Evolutionary conservation across 92 coral and sea anemone species (phyloP).

Genomic region (Epizoanthus stellaris): DNA sequence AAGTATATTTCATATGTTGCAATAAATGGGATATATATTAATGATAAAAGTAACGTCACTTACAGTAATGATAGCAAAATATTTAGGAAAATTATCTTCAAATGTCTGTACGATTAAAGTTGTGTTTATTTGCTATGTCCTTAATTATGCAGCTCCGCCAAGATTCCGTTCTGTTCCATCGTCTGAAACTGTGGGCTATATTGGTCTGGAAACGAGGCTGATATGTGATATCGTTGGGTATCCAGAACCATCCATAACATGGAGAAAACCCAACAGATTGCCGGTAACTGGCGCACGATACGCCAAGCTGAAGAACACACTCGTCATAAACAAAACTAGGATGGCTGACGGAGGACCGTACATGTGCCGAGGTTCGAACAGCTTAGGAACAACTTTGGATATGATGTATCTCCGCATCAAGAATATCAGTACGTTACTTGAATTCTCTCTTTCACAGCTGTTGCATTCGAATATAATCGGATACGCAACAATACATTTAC

Average conservation of each 20-base stretch:
- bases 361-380: not conserved
- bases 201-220: constrained; percentile 1
- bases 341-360: not conserved
- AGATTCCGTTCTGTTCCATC: not conserved
- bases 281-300: not conserved
- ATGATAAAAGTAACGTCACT: too few species aligned
- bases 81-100: not conserved
- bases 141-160: constrained; percentile 1
- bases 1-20: too few species aligned
- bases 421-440: too few species aligned
- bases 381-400: not conserved
- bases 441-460: too few species aligned
- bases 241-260: constrained; percentile 2
- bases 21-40: too few species aligned
- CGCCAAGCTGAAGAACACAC: not conserved
- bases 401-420: too few species aligned
- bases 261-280: not conserved
- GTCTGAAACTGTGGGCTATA: not conserved
- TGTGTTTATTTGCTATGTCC: not conserved
- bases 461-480: too few species aligned
- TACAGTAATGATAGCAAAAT: too few species aligned
- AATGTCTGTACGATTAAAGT: not conserved
- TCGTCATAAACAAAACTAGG: not conserved
- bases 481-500: too few species aligned
- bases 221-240: constrained; percentile 15